Percentiles rank a stretch among this genome's conserved stretches.
Conservation (phyloP, 2,888 invertebrate species). For the Biston betularia region DNA sequence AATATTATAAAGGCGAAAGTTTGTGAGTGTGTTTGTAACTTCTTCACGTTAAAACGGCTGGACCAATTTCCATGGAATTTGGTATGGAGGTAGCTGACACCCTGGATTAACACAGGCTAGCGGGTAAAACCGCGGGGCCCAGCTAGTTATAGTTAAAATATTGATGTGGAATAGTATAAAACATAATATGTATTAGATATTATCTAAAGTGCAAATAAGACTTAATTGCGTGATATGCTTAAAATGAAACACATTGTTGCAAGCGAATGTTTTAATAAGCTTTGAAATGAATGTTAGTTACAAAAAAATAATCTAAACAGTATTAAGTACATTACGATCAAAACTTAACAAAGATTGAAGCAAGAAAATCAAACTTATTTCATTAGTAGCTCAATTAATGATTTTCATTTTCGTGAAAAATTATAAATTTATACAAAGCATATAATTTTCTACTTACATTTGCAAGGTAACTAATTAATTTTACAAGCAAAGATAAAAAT, state of each 20-base stretch:
- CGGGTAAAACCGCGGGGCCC: too few relatives aligned
- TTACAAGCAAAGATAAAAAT: slow-evolving; percentile 23
- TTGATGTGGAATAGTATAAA: too few relatives aligned
- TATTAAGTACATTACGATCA: slow-evolving; percentile 51
- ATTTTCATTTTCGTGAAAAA: slow-evolving; percentile 14
- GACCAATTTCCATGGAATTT: too few relatives aligned
- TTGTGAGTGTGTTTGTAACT: too few relatives aligned
- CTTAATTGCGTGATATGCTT: slow-evolving; percentile 11
- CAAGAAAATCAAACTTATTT: slow-evolving; percentile 16
- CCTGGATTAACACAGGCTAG: too few relatives aligned
- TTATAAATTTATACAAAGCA: slow-evolving; percentile 3
- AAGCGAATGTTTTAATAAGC: slow-evolving; percentile 61
- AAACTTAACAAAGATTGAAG: slow-evolving; percentile 18
- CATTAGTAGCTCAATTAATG: slow-evolving; percentile 7
- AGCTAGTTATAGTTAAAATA: too few relatives aligned
- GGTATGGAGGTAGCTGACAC: too few relatives aligned
- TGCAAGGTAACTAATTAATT: slow-evolving; percentile 9
- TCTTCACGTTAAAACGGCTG: too few relatives aligned
- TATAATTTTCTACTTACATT: neutral
- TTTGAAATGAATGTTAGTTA: slow-evolving; percentile 56
- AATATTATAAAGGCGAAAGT: too few relatives aligned
- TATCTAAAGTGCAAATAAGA: too few relatives aligned
- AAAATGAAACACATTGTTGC: slow-evolving; percentile 59
- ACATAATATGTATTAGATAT: too few relatives aligned
- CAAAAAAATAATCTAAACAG: slow-evolving; percentile 44